Evolutionary conservation across 2,797 vertebrate species (phyloP).

Genomic region (Enteromius thamalakanensis): DNA sequence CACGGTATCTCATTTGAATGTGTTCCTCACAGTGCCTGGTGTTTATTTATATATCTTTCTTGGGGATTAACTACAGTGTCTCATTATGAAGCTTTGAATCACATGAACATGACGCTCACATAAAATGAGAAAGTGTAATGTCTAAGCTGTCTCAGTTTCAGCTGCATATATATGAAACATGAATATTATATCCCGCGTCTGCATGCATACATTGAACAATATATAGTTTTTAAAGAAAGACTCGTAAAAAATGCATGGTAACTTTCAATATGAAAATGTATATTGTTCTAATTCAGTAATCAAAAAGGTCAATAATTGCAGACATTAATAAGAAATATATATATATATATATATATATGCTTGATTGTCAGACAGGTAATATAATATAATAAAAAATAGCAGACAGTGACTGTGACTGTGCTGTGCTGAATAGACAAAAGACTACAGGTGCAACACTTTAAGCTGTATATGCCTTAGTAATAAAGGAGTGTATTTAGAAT

Average conservation of each 20-base stretch:
- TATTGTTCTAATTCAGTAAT: not conserved
- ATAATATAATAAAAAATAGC: too few species aligned
- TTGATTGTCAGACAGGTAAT: not conserved
- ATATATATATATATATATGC: not conserved
- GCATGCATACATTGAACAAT: constrained; percentile 6
- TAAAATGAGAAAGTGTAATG: constrained; percentile 6
- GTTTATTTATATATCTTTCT: constrained; percentile 43
- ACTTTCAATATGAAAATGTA: not conserved
- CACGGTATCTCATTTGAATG: constrained; percentile 44
- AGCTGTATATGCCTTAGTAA: too few species aligned
- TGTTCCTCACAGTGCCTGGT: constrained; percentile 22
- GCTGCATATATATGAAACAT: constrained; percentile 44
- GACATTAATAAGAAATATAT: not conserved
- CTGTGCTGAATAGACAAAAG: not conserved
- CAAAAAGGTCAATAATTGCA: not conserved
- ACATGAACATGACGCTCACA: constrained; percentile 19
- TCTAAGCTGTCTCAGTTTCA: constrained; percentile 6
- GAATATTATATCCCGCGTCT: constrained; percentile 25
- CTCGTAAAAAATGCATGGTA: not conserved
- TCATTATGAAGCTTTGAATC: constrained; percentile 35
- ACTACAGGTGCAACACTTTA: not conserved
- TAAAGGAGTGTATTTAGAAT: too few species aligned
- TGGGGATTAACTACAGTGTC: constrained; percentile 37
- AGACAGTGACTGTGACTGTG: too few species aligned
- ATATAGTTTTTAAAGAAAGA: not conserved